phyloP scores from a whole-genome alignment of 1,140 invertebrate genomes.

The Xylocopa sonorina region DNA sequence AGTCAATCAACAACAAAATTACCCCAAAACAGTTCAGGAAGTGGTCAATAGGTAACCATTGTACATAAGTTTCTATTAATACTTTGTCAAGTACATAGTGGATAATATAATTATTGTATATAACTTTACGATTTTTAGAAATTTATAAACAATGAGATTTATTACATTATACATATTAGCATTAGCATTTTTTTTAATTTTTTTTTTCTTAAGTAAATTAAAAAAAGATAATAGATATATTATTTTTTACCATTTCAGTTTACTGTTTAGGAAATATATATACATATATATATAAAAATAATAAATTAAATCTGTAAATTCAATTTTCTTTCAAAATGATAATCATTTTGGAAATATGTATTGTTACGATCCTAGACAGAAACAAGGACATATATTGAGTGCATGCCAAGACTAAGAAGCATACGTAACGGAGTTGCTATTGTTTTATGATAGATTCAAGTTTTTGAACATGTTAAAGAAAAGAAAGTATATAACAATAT shows the following conservation, averaged over 20 bases:
- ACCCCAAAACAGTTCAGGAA: slow-evolving; percentile 80
- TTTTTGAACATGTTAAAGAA: slow-evolving; percentile 63
- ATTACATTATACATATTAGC: slow-evolving; percentile 80
- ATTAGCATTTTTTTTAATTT: slow-evolving; percentile 74
- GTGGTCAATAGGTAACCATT: slow-evolving; percentile 81
- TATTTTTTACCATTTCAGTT: slow-evolving; percentile 79
- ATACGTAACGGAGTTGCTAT: slow-evolving; percentile 61
- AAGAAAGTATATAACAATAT: slow-evolving; percentile 65
- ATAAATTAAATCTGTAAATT: slow-evolving; percentile 71
- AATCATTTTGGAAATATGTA: slow-evolving; percentile 59
- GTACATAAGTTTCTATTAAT: slow-evolving; percentile 82
- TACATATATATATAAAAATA: slow-evolving; percentile 36
- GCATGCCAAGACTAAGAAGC: slow-evolving; percentile 63
- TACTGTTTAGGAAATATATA: slow-evolving; percentile 71
- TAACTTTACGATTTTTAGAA: slow-evolving; percentile 83
- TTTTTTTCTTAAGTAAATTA: slow-evolving; percentile 76
- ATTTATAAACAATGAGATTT: slow-evolving; percentile 83
- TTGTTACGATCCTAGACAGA: slow-evolving; percentile 57
- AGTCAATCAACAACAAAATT: slow-evolving; percentile 78
- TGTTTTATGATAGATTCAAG: slow-evolving; percentile 64
- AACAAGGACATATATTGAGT: slow-evolving; percentile 58
- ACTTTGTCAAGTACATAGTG: slow-evolving; percentile 80
- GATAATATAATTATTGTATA: slow-evolving; percentile 83
- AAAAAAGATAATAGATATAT: slow-evolving; percentile 74
- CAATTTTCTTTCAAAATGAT: slow-evolving; percentile 64